Base-by-base conservation (phyloP, 2,888 invertebrate genomes). In the Campopleginae sp. region DNA sequence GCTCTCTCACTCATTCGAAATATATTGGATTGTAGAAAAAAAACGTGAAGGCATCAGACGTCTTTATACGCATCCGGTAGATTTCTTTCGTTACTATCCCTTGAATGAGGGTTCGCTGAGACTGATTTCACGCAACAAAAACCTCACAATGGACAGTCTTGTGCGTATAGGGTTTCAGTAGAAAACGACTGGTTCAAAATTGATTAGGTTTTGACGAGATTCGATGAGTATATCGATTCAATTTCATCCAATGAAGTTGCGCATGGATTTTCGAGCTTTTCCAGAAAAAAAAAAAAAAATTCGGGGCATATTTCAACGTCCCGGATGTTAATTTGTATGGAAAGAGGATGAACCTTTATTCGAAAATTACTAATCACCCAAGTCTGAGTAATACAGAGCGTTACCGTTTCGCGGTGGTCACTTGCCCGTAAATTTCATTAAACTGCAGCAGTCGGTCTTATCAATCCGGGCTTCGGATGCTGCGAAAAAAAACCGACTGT, bases 391-490 rank as follows among this genome's bases (percentile, higher is more conserved):
- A 66, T 54, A n/a, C 27, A 23, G 3, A 42, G 51, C 72, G 31
- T 46, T 38, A 27, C 44, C 8, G n/a, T 54, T 51, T 23, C 17
- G 14, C 66, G 14, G 14, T 38, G 42, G 33, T 19, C 75, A 38
- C 1, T 3, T 74, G 27, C 31, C 42, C 46, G 72, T 68, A 48
- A 14, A 31, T 48, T 46, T 5, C n/a, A 61, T 14, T 38, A 19
- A 27, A 0, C 10, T 14, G 17, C 65, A 19, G 38, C 74, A 12
- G 80, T 74, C 77, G 80, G 84, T 84, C 58, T 78, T 12, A 68
- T n/a, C n/a, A 14, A 2, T 31, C n/a, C n/a, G 17, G 46, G 10
- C 27, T 27, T 14, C 27, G 5, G 65, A 63, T 38, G 19, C 19
- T 8, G n/a, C 12, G n/a, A 61, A 27, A 19, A 61, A 27, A 4